A percentile compares a stretch with the other conserved stretches of the same genome.
Evolutionary conservation across 1,140 invertebrate species (phyloP).

Genomic region (Dolichoris vasculosae): DNA sequence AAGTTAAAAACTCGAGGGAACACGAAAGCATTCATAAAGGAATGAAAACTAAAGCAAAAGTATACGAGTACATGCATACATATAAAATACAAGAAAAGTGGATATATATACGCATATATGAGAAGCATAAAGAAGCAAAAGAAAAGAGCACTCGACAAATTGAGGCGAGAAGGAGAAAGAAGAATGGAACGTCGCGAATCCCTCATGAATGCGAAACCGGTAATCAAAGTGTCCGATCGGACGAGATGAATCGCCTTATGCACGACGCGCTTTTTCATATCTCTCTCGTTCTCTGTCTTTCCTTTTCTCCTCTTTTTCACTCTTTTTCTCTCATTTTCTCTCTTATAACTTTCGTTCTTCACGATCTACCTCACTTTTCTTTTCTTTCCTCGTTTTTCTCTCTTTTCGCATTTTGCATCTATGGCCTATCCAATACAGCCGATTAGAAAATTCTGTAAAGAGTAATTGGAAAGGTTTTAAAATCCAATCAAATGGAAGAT

Average conservation of each 20-base stretch:
- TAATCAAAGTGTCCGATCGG: slow-evolving; percentile 72
- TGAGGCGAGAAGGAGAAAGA: slow-evolving; percentile 54
- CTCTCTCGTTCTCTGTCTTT: slow-evolving; percentile 17
- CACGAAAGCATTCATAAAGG: slow-evolving; percentile 42
- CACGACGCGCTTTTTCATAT: slow-evolving; percentile 46
- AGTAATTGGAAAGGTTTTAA: slow-evolving; percentile 20
- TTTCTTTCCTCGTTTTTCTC: slow-evolving; percentile 6
- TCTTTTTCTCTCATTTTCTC: slow-evolving; percentile 37
- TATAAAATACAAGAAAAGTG: slow-evolving; percentile 48
- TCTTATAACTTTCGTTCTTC: slow-evolving; percentile 39
- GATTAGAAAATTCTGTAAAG: not conserved
- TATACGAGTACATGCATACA: slow-evolving; percentile 31
- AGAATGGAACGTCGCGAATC: slow-evolving; percentile 61
- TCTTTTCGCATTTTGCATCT: not conserved
- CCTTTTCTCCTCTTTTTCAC: not conserved
- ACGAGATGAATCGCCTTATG: slow-evolving; percentile 70
- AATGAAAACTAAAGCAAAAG: slow-evolving; percentile 49
- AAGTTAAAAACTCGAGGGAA: slow-evolving; percentile 14
- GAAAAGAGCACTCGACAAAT: slow-evolving; percentile 49
- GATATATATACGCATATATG: slow-evolving; percentile 6
- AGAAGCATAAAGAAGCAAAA: slow-evolving; percentile 40
- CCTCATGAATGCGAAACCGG: slow-evolving; percentile 69
- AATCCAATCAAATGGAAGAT: not conserved
- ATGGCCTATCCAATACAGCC: not conserved
- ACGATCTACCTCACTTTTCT: slow-evolving; percentile 32